phyloP scores from a whole-genome alignment of 2,113 vertebrate species.

The Peromyscus maniculatus region DNA sequence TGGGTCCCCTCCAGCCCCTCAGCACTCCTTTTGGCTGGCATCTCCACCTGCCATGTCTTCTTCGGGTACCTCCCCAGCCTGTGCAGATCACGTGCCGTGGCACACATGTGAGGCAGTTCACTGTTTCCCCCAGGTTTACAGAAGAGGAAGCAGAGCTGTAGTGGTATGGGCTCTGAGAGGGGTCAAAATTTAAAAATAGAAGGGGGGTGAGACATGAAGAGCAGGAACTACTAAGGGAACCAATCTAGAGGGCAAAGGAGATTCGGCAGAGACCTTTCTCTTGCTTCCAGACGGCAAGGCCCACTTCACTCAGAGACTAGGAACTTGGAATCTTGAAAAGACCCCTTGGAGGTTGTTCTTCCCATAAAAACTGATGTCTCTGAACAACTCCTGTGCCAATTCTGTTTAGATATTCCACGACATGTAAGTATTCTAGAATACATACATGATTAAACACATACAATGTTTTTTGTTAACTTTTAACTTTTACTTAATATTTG shows the following conservation, averaged over 20 bases:
- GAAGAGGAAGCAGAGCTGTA: slow-evolving; percentile 14
- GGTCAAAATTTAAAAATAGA: neutral
- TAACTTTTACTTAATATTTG: neutral
- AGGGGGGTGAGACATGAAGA: neutral
- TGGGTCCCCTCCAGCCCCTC: no score
- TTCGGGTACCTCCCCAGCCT: neutral
- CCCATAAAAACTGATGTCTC: neutral
- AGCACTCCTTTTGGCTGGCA: neutral
- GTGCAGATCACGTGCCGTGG: neutral
- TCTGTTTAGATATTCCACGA: neutral
- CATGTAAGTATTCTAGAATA: neutral
- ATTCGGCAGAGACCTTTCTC: neutral
- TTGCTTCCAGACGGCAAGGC: neutral
- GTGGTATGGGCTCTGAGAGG: neutral
- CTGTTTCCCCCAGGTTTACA: neutral
- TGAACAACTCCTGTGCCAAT: neutral
- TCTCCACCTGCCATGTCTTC: neutral
- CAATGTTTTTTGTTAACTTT: neutral
- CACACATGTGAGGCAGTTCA: neutral
- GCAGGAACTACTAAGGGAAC: neutral
- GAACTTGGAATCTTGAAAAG: neutral
- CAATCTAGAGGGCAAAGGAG: neutral
- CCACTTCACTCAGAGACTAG: neutral
- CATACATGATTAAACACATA: neutral
- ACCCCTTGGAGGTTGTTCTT: neutral